Percentiles rank a stretch among this genome's conserved stretches.
These are phyloP conservation scores for Thomomys bottae DNA, from an alignment of 2,113 vertebrate genomes.

Conservation along the genomic window DNA sequence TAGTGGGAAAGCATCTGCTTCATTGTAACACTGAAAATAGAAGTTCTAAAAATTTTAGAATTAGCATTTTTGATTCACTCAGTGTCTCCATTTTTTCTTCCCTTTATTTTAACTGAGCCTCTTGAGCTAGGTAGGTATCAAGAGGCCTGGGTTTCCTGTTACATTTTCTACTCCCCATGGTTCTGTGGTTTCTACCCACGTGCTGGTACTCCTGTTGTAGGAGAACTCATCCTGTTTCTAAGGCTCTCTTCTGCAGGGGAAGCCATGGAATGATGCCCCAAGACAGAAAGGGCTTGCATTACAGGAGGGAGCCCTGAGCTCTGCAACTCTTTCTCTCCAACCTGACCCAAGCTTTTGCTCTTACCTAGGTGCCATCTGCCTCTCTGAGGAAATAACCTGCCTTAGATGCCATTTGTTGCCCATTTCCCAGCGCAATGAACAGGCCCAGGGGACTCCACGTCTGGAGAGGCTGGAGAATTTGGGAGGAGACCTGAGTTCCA, in stretches of 20 bases:
- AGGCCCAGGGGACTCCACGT: neutral
- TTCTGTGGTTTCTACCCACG: too few species aligned
- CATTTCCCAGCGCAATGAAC: neutral
- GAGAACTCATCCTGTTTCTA: neutral
- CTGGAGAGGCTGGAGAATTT: slow-evolving; percentile 50
- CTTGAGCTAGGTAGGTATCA: neutral
- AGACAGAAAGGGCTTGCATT: neutral
- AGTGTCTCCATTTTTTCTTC: too few species aligned
- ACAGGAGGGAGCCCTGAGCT: neutral
- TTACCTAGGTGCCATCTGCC: slow-evolving; percentile 58
- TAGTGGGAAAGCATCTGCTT: too few species aligned
- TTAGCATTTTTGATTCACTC: too few species aligned
- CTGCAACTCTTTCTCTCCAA: neutral
- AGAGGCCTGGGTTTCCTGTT: slow-evolving; percentile 10
- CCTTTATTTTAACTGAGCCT: neutral
- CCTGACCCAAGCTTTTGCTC: slow-evolving; percentile 15
- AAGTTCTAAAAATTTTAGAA: too few species aligned
- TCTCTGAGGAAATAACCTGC: slow-evolving; percentile 52
- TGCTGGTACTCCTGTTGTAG: too few species aligned
- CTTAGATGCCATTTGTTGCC: neutral
- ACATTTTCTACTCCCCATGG: too few species aligned
- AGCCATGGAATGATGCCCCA: neutral
- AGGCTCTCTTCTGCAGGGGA: neutral
- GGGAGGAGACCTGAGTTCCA: slow-evolving; percentile 52
- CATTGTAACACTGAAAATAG: too few species aligned